phyloP scores from a whole-genome alignment of 2,797 vertebrate species.

The Podarcis siculus region DNA sequence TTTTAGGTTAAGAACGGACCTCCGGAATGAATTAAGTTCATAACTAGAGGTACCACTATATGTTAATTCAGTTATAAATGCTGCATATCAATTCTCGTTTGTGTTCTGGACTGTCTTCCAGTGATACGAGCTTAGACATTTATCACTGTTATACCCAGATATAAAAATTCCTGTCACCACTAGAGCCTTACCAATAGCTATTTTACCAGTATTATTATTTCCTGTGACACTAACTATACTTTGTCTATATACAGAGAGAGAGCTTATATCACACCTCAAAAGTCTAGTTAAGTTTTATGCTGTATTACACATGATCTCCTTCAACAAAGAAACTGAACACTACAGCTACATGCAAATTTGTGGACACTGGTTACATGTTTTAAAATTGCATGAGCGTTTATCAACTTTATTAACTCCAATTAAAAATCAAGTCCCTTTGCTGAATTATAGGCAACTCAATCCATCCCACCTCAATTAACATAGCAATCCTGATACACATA shows the following conservation, averaged over 20 bases:
- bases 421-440: conserved; percentile 52
- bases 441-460: conserved; percentile 47
- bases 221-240: neutral
- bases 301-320: neutral
- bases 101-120: neutral
- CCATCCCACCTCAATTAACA: conserved; percentile 40
- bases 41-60: no score
- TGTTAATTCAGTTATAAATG: neutral
- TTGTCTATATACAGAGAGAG: neutral
- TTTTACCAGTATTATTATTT: neutral
- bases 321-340: neutral
- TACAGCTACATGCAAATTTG: neutral
- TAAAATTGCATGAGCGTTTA: conserved; percentile 35
- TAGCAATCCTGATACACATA: conserved; percentile 40
- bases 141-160: neutral
- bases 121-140: neutral
- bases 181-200: neutral
- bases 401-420: conserved; percentile 43
- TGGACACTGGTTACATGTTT: neutral
- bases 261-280: neutral
- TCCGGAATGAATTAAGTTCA: no score
- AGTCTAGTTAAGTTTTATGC: neutral
- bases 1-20: no score
- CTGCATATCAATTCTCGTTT: neutral
- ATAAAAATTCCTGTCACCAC: neutral